phyloP scores from a whole-genome alignment of 1,140 invertebrate species.

The Gryllus bimaculatus region DNA sequence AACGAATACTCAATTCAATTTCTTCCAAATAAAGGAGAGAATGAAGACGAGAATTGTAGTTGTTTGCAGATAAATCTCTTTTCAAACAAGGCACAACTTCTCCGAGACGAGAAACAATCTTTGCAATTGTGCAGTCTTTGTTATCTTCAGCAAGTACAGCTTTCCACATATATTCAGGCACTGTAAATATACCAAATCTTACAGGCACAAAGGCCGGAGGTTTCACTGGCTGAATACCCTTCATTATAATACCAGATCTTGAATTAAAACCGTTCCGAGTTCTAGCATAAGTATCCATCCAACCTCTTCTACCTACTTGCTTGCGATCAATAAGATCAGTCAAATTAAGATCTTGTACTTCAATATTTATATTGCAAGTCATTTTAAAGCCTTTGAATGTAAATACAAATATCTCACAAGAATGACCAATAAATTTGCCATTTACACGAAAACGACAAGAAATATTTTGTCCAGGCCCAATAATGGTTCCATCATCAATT shows the following conservation, averaged over 20 bases:
- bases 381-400: slow-evolving; percentile 47
- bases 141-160: slow-evolving; percentile 36
- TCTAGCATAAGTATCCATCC: too few relatives aligned
- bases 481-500: slow-evolving; percentile 20
- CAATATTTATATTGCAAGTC: slow-evolving; percentile 36
- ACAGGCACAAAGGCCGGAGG: slow-evolving; percentile 44
- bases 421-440: slow-evolving; percentile 44
- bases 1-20: slow-evolving; percentile 43
- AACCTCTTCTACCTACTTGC: too few relatives aligned
- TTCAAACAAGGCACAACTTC: slow-evolving; percentile 39
- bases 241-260: slow-evolving; percentile 31
- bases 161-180: slow-evolving; percentile 48
- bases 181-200: slow-evolving; percentile 39
- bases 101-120: slow-evolving; percentile 30
- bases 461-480: slow-evolving; percentile 32
- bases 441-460: slow-evolving; percentile 36
- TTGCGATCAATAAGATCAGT: too few relatives aligned
- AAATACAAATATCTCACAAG: slow-evolving; percentile 47
- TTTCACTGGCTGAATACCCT: slow-evolving; percentile 45
- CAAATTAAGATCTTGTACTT: not conserved
- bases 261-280: not conserved
- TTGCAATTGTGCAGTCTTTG: slow-evolving; percentile 32
- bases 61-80: slow-evolving; percentile 39
- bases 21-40: slow-evolving; percentile 70
- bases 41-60: slow-evolving; percentile 57